Conservation (phyloP, 2,888 invertebrate species). For the Meta bourneti region DNA sequence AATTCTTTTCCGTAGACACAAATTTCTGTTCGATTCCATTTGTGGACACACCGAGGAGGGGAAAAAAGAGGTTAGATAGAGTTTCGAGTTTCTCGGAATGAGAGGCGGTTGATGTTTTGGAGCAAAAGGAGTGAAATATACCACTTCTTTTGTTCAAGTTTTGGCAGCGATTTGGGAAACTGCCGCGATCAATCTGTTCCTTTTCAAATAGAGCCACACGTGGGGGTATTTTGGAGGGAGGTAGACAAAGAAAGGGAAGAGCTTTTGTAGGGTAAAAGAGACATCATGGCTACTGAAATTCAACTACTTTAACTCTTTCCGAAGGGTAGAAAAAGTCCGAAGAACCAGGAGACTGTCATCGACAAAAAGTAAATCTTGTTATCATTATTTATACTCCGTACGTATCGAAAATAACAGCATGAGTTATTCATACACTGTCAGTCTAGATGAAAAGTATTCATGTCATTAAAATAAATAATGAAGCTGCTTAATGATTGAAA, state of each 20-base stretch:
- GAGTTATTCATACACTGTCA: no score
- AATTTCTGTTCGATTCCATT: slow-evolving; percentile 31
- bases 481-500: no score
- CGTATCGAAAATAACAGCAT: no score
- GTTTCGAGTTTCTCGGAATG: neutral
- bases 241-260: neutral
- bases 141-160: slow-evolving; percentile 35
- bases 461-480: no score
- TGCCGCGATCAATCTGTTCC: slow-evolving; percentile 17
- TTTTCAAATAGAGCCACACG: neutral
- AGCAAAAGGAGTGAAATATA: slow-evolving; percentile 42
- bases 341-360: neutral
- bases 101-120: neutral
- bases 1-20: neutral
- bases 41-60: neutral
- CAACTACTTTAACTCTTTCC: neutral
- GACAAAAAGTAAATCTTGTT: neutral
- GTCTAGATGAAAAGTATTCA: no score
- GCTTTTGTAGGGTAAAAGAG: neutral
- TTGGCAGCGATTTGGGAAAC: slow-evolving; percentile 41
- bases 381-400: neutral
- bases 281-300: neutral
- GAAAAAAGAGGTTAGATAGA: neutral
- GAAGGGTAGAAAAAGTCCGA: neutral
- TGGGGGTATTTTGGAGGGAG: neutral